A percentile compares a stretch with the other conserved stretches of the same genome.
Evolutionary conservation across 2,888 invertebrate species (phyloP).

Genomic region (Mimas tiliae): DNA sequence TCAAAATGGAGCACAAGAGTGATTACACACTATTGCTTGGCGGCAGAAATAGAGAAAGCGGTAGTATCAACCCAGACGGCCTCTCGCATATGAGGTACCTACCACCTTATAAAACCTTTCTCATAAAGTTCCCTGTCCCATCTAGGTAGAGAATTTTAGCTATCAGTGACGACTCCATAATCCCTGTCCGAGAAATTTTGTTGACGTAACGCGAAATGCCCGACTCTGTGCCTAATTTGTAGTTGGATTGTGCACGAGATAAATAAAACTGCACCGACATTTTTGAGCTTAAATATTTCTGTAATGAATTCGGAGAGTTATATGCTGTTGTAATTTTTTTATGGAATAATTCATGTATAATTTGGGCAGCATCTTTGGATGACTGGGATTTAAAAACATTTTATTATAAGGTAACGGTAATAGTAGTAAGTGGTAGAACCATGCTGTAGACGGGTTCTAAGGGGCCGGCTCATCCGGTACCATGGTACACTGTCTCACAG

Average conservation of each 20-base stretch:
- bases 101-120: too few relatives aligned
- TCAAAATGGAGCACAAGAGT: too few relatives aligned
- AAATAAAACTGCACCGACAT: conserved; percentile 35
- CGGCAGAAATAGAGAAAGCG: too few relatives aligned
- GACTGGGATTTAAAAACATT: background rate
- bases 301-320: background rate
- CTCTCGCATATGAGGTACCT: too few relatives aligned
- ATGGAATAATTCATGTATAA: conserved; percentile 4
- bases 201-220: conserved; percentile 46
- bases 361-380: background rate
- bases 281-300: conserved; percentile 15
- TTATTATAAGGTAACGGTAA: too few relatives aligned
- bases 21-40: too few relatives aligned
- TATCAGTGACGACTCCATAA: conserved; percentile 36
- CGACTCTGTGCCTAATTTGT: conserved; percentile 52
- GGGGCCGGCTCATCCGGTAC: too few relatives aligned
- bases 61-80: too few relatives aligned
- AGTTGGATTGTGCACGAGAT: conserved; percentile 46
- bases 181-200: conserved; percentile 46
- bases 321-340: conserved; percentile 7
- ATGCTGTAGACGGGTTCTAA: too few relatives aligned
- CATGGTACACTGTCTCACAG: too few relatives aligned
- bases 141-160: conserved; percentile 15
- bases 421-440: too few relatives aligned
- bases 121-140: background rate